A percentile compares a stretch with the other conserved stretches of the same genome.
Conservation (phyloP, 2,113 vertebrate species). For the Tenrec ecaudatus region DNA sequence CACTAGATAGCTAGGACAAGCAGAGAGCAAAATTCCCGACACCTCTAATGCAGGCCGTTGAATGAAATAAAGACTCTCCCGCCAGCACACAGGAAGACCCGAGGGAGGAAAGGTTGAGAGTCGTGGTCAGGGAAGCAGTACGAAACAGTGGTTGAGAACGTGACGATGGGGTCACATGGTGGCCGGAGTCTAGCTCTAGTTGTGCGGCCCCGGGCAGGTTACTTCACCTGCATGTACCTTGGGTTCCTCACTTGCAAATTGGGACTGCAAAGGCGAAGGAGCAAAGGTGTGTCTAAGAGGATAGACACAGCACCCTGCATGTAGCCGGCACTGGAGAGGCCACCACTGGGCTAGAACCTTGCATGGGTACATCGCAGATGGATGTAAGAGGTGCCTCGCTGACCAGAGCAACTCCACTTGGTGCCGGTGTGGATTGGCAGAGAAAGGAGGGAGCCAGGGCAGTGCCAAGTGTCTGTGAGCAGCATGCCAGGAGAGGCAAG, state of each 20-base stretch:
- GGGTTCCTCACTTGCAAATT: background rate
- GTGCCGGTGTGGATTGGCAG: background rate
- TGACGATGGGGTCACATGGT: background rate
- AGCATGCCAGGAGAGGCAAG: background rate
- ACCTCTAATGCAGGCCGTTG: background rate
- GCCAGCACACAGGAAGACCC: background rate
- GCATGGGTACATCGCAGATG: too few species aligned
- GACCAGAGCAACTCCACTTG: background rate
- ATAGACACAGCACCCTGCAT: background rate
- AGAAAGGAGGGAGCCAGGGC: background rate
- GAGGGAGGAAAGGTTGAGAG: background rate
- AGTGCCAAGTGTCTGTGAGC: background rate
- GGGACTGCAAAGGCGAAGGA: background rate
- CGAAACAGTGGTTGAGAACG: background rate
- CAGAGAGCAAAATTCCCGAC: background rate
- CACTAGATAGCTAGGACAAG: background rate
- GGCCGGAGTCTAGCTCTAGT: background rate
- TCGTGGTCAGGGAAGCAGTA: background rate
- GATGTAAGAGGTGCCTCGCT: background rate
- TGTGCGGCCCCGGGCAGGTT: background rate
- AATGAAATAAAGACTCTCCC: background rate
- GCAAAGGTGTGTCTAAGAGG: background rate
- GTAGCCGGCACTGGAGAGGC: background rate
- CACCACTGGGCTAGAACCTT: background rate
- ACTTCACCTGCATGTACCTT: conserved; percentile 1